Conservation (phyloP, 2,888 invertebrate species). For the Muschampia plurimacula region DNA sequence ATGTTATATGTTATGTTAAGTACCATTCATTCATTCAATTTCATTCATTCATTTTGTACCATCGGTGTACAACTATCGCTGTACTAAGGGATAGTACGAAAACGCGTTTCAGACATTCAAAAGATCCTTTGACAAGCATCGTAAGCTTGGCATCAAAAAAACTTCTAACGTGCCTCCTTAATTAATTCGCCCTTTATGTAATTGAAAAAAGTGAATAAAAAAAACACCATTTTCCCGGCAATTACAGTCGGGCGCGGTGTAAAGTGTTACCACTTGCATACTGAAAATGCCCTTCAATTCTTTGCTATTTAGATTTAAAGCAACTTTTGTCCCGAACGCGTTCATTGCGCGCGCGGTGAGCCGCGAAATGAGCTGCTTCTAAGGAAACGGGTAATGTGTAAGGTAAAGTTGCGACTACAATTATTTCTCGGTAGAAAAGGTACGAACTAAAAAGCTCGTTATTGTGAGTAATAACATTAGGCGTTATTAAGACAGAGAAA, state of each 20-base stretch:
- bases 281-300: slow-evolving; percentile 29
- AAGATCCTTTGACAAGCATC: background rate
- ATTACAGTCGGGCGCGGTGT: slow-evolving; percentile 33
- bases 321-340: slow-evolving; percentile 33
- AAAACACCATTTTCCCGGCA: slow-evolving; percentile 33
- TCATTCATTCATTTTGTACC: background rate
- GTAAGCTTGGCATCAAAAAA: background rate
- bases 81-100: background rate
- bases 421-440: slow-evolving; percentile 26
- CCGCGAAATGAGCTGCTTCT: slow-evolving; percentile 24
- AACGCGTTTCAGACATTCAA: background rate
- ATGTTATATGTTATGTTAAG: no score
- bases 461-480: slow-evolving; percentile 32
- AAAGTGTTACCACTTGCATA: slow-evolving; percentile 34
- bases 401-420: slow-evolving; percentile 37
- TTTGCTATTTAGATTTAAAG: slow-evolving; percentile 31
- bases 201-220: slow-evolving; percentile 10
- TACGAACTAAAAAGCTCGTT: slow-evolving; percentile 21
- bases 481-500: slow-evolving; percentile 9
- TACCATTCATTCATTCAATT: background rate
- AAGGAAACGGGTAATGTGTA: slow-evolving; percentile 38
- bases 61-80: background rate
- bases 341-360: slow-evolving; percentile 35
- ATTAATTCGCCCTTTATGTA: slow-evolving; percentile 36
- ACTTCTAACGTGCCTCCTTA: slow-evolving; percentile 17